phyloP scores from a whole-genome alignment of 2,113 vertebrate species.

The Actenoides hombroni region DNA sequence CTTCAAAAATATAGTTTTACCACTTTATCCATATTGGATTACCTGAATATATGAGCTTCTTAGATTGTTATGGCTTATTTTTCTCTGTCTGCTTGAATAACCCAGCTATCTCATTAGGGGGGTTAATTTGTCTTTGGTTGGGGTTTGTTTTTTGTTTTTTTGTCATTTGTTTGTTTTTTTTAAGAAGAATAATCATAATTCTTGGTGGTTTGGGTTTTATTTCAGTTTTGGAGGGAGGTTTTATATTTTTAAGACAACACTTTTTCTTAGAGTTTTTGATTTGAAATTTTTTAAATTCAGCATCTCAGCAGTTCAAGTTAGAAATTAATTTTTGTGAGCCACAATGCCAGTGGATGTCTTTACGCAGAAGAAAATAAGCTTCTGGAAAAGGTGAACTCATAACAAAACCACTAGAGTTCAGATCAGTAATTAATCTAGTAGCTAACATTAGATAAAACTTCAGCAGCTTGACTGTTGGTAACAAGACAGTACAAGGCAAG shows the following conservation, averaged over 20 bases:
- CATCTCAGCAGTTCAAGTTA: not conserved
- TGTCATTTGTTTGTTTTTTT: not conserved
- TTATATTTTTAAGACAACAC: not conserved
- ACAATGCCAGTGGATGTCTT: not conserved
- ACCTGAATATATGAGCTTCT: not conserved
- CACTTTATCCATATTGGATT: not conserved
- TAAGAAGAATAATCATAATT: not conserved
- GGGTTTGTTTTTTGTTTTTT: not conserved
- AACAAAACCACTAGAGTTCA: not conserved
- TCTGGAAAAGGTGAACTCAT: not conserved
- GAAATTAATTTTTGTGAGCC: not conserved
- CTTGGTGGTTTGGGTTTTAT: not conserved
- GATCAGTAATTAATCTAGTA: not conserved
- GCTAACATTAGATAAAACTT: not conserved
- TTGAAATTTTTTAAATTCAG: not conserved
- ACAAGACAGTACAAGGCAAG: not conserved
- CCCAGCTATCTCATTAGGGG: not conserved
- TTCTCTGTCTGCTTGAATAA: not conserved
- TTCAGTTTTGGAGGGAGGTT: not conserved
- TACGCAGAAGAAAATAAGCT: not conserved
- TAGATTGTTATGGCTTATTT: not conserved
- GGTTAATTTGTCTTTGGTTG: not conserved
- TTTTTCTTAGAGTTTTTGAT: not conserved
- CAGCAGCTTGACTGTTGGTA: not conserved
- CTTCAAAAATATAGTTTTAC: not conserved